A percentile compares a stretch with the other conserved stretches of the same genome.
Evolutionary conservation across 2,113 vertebrate species (phyloP).

Genomic region (Poecilia latipinna): DNA sequence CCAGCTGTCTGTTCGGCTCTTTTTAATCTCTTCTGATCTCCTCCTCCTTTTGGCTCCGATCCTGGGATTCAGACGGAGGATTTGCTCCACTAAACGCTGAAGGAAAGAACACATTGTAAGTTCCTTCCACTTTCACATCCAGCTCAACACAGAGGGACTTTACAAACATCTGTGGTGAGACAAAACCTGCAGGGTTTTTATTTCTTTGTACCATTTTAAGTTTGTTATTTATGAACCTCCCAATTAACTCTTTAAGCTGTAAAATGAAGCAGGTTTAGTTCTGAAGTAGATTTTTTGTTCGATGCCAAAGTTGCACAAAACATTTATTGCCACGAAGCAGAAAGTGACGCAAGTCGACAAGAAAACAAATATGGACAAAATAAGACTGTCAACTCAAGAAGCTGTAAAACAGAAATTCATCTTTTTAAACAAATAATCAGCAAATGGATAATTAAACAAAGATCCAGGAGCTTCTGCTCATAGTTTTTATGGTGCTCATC

Average conservation of each 20-base stretch:
- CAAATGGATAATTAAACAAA: too few species aligned
- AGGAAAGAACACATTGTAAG: conserved; percentile 5
- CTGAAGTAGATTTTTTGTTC: neutral
- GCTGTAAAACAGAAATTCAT: neutral
- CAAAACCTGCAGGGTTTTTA: conserved; percentile 3
- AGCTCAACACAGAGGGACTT: neutral
- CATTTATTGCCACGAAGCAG: neutral
- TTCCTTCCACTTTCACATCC: neutral
- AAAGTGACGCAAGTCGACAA: neutral
- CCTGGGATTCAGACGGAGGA: neutral
- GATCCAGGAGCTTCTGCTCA: too few species aligned
- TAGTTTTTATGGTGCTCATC: too few species aligned
- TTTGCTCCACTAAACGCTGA: conserved; percentile 20
- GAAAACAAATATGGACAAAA: neutral
- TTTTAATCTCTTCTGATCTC: conserved; percentile 42
- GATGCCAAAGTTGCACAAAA: too few species aligned
- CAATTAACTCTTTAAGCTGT: neutral
- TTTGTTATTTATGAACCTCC: conserved; percentile 27
- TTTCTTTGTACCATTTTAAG: neutral
- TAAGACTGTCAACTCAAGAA: neutral
- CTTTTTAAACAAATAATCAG: too few species aligned
- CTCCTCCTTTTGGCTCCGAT: conserved; percentile 27
- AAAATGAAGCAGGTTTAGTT: neutral
- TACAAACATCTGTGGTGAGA: too few species aligned
- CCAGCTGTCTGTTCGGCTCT: conserved; percentile 23